phyloP scores from a whole-genome alignment of 2,113 vertebrate species.

The Ptilorrhoa leucosticta region DNA sequence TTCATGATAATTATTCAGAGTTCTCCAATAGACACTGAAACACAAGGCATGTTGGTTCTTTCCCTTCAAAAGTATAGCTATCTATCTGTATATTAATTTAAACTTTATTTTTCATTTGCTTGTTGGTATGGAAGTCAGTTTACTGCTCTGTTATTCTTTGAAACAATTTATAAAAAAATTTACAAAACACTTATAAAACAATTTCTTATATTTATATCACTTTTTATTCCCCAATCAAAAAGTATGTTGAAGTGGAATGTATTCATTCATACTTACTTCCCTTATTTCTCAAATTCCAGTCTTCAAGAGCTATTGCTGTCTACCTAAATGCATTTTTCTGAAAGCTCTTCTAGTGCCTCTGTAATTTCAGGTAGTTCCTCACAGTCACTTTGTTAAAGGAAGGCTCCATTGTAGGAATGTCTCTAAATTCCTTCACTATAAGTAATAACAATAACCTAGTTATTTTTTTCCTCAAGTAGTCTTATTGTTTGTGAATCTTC shows the following conservation, averaged over 20 bases:
- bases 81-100: neutral
- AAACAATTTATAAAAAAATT: neutral
- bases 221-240: neutral
- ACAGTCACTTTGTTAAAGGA: neutral
- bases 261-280: neutral
- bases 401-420: neutral
- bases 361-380: neutral
- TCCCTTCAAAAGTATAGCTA: neutral
- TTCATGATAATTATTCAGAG: neutral
- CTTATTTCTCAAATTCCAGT: neutral
- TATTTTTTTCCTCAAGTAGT: neutral
- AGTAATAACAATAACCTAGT: neutral
- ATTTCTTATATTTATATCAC: too few relatives aligned
- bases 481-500: neutral
- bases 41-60: neutral
- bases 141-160: neutral
- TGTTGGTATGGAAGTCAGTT: neutral
- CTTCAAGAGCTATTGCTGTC: neutral
- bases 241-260: neutral
- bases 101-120: neutral
- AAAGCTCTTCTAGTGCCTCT: neutral
- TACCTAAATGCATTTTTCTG: neutral
- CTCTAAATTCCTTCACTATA: neutral
- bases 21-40: neutral
- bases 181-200: too few relatives aligned